Conservation (phyloP, 2,797 vertebrate genomes). For the Basileuterus tristriatus region DNA sequence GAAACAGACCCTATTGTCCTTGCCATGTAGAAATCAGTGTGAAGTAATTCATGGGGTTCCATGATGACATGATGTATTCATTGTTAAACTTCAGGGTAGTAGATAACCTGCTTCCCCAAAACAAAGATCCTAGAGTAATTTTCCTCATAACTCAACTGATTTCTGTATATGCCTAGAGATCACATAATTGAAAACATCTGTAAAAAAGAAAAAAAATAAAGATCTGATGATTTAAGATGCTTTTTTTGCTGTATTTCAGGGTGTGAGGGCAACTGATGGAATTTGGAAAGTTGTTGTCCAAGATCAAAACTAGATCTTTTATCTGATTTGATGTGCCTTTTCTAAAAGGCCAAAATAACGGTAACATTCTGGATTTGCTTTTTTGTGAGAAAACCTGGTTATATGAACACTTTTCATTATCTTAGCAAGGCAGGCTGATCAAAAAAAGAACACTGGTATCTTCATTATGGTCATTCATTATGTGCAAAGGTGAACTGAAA, state of each 20-base stretch:
- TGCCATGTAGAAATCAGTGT: not conserved
- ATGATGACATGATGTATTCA: not conserved
- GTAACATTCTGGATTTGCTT: not conserved
- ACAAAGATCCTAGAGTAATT: not conserved
- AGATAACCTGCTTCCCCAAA: not conserved
- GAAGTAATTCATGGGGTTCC: not conserved
- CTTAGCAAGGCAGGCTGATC: not conserved
- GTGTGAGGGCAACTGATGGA: not conserved
- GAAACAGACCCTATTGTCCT: not conserved
- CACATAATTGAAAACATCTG: not conserved
- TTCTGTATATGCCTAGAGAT: not conserved
- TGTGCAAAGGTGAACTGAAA: not conserved
- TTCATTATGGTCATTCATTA: not conserved
- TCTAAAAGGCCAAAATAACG: not conserved
- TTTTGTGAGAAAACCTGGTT: not conserved
- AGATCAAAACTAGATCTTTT: not conserved
- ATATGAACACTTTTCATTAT: not conserved
- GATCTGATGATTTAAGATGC: not conserved
- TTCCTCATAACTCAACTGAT: not conserved
- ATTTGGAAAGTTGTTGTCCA: not conserved
- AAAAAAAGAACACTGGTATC: not conserved
- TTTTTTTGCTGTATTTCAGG: not conserved
- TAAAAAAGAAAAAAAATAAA: fast-evolving
- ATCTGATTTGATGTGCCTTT: not conserved
- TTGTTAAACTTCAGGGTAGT: not conserved